Base-by-base conservation (phyloP, 2,888 invertebrate species). In the Ectobius pallidus region DNA sequence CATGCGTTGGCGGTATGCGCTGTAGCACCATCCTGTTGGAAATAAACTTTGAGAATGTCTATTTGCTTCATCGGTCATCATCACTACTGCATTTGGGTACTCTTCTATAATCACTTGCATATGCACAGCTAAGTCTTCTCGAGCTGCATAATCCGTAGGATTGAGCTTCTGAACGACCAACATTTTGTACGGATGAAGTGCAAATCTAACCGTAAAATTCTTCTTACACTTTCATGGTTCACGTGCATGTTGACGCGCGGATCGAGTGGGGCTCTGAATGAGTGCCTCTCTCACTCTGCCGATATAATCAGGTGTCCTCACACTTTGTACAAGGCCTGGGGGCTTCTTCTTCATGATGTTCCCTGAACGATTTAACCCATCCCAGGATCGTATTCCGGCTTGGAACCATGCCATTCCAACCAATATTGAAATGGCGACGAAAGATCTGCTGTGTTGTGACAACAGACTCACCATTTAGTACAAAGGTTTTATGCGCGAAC, bases 51-150 rank as follows among this genome's bases (percentile, higher is more conserved):
- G n/a, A n/a, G n/a, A n/a, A n/a, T n/a, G n/a, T n/a, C n/a, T n/a
- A n/a, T n/a, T n/a, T n/a, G 61, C 34, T 61, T 61, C 32, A 16
- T 61, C n/a, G 18, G 18, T 61, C 61, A 34, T 61, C 16, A 61
- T 32, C 32, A 18, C 1, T 30, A 61, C n/a, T n/a, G n/a, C n/a
- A n/a, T n/a, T n/a, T n/a, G n/a, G n/a, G n/a, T n/a, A n/a, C n/a
- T n/a, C n/a, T 61, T 61, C 4, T 16, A 30, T 14, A 30, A 61
- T 0, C 34, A 61, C 30, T n/a, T 61, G 61, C 34, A 61, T 32
- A 30, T n/a, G 0, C 34, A 3, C 1, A 27, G 34, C 3, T 0
- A 55, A 55, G 25, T 55, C 55, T 55, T 55, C 11, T 22, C 55
- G 55, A 55, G 25, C 2, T 1, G 55, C 27, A 61, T 34, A 61